Conservation (phyloP, 2,888 invertebrate genomes). For the Willowsia nigromaculata region DNA sequence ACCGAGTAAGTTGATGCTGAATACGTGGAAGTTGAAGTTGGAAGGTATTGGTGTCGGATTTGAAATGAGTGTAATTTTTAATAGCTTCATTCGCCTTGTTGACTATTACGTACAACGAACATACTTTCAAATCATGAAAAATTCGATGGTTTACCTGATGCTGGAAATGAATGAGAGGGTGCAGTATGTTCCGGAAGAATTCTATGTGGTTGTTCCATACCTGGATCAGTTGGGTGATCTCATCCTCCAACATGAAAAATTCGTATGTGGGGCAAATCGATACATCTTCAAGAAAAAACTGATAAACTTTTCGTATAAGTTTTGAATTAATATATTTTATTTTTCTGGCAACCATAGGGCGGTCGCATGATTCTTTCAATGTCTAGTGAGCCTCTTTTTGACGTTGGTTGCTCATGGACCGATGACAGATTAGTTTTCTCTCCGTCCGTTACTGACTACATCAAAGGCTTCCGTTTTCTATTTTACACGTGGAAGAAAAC, state of each 20-base stretch:
- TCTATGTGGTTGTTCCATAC: slow-evolving; percentile 80
- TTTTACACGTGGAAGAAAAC: slow-evolving; percentile 86
- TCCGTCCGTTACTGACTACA: slow-evolving; percentile 85
- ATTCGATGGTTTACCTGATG: slow-evolving; percentile 84
- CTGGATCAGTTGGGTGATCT: slow-evolving; percentile 81
- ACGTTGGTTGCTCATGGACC: slow-evolving; percentile 83
- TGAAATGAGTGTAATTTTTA: too few relatives aligned
- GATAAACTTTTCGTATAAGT: neutral
- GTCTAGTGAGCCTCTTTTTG: slow-evolving; percentile 82
- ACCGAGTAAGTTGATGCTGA: slow-evolving; percentile 85
- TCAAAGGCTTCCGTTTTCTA: slow-evolving; percentile 84
- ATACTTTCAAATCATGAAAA: slow-evolving; percentile 85
- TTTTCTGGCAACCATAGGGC: slow-evolving; percentile 13
- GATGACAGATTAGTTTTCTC: slow-evolving; percentile 81
- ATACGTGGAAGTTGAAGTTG: too few relatives aligned
- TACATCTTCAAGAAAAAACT: too few relatives aligned
- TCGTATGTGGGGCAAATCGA: too few relatives aligned
- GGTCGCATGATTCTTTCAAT: slow-evolving; percentile 60
- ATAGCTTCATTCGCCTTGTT: slow-evolving; percentile 60
- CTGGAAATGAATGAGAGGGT: slow-evolving; percentile 83
- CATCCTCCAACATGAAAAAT: slow-evolving; percentile 81
- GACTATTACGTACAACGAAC: slow-evolving; percentile 88
- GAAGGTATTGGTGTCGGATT: too few relatives aligned
- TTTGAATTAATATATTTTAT: neutral
- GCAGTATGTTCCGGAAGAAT: slow-evolving; percentile 82